phyloP scores from a whole-genome alignment of 2,797 vertebrate species.

The Bradypus variegatus region DNA sequence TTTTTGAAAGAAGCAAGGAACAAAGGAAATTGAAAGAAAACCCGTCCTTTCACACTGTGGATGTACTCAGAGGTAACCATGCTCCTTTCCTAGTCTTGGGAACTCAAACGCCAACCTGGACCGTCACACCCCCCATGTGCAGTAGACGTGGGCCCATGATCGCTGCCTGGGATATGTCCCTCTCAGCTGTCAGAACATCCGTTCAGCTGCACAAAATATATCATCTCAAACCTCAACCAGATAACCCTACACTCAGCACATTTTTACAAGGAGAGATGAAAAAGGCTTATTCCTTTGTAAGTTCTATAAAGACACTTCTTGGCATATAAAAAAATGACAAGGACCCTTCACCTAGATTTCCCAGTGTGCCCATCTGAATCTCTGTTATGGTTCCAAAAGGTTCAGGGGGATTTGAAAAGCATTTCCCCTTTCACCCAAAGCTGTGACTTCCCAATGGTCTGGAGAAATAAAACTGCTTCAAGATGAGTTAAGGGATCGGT shows the following conservation, averaged over 20 bases:
- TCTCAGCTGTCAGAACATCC: neutral
- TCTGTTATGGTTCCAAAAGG: neutral
- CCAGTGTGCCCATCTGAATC: neutral
- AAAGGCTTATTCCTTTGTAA: neutral
- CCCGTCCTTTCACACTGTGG: neutral
- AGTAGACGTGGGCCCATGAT: neutral
- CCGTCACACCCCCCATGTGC: neutral
- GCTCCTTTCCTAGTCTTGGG: neutral
- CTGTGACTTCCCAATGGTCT: neutral
- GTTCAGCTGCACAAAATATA: neutral
- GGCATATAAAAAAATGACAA: neutral
- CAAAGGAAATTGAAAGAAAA: neutral
- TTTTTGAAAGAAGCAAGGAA: neutral
- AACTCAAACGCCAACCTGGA: neutral
- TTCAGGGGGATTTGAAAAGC: neutral
- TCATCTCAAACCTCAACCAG: neutral
- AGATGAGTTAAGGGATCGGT: neutral
- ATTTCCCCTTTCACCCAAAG: neutral
- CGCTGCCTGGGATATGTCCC: rapidly evolving
- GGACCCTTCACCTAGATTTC: neutral
- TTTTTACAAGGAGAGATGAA: neutral
- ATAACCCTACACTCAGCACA: neutral
- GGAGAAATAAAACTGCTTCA: neutral
- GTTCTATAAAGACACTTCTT: slow-evolving; percentile 37
- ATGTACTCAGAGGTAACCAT: neutral